A percentile compares a stretch with the other conserved stretches of the same genome.
These are phyloP conservation scores for Leucophora obtusa DNA, from an alignment of 2,888 invertebrate species.

Conservation along the genomic window DNA sequence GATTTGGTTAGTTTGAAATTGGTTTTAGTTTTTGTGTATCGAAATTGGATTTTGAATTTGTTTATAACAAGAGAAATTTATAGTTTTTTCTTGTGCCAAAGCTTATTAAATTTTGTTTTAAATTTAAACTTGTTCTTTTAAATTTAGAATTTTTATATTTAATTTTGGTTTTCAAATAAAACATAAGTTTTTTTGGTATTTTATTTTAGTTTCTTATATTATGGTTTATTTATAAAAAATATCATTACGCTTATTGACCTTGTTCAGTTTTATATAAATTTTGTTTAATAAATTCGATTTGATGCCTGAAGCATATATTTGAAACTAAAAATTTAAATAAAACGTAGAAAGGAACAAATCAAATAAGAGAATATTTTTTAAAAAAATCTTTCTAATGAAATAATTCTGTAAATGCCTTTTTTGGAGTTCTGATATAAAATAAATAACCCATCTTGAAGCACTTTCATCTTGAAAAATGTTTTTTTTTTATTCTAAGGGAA, in stretches of 20 bases:
- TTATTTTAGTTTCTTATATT: slow-evolving; percentile 42
- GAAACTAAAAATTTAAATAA: neutral
- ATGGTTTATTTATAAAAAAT: slow-evolving; percentile 55
- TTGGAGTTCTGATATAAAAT: too few species aligned
- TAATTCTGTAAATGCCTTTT: too few species aligned
- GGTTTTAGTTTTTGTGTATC: slow-evolving; percentile 59
- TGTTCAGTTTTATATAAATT: slow-evolving; percentile 60
- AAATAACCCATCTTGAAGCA: too few species aligned
- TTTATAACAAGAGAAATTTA: slow-evolving; percentile 48
- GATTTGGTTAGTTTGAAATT: slow-evolving; percentile 48
- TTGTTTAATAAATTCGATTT: slow-evolving; percentile 65
- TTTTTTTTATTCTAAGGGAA: too few species aligned
- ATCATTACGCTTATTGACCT: slow-evolving; percentile 67
- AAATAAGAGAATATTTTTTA: too few species aligned
- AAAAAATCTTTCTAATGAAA: too few species aligned
- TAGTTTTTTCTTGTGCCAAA: slow-evolving; percentile 73
- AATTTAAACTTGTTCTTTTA: slow-evolving; percentile 51
- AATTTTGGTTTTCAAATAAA: slow-evolving; percentile 51
- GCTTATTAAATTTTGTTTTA: slow-evolving; percentile 69
- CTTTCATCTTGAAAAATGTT: too few species aligned
- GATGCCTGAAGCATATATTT: slow-evolving; percentile 57
- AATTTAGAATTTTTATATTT: slow-evolving; percentile 49
- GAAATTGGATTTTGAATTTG: slow-evolving; percentile 63
- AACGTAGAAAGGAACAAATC: neutral
- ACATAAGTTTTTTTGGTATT: slow-evolving; percentile 34